phyloP scores from a whole-genome alignment of 2,113 vertebrate species.

The human (Homo sapiens) region GRCh38 chr13:44895501-44896000 shows the following conservation, averaged over 20 bases:
- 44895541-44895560: neutral
- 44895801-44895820: constrained; percentile 18
- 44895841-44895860: constrained; percentile 33
- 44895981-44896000: constrained; percentile 32
- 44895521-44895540: neutral
- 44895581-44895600: neutral
- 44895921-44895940: neutral
- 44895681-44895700: neutral
- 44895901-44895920: constrained; percentile 13
- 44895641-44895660: neutral
- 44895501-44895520: neutral
- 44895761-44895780: neutral
- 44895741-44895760: neutral
- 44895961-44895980: constrained; percentile 23
- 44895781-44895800: constrained; percentile 15
- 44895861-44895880: constrained; percentile 40
- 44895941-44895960: neutral
- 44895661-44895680: neutral
- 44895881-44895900: constrained; percentile 23
- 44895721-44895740: neutral
- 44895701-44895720: neutral
- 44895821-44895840: constrained; percentile 21
- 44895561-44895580: neutral
- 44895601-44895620: neutral
- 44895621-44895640: neutral